These are phyloP conservation scores for Oophaga sylvatica DNA, from an alignment of 2,797 vertebrate genomes.

Conservation along the genomic window DNA sequence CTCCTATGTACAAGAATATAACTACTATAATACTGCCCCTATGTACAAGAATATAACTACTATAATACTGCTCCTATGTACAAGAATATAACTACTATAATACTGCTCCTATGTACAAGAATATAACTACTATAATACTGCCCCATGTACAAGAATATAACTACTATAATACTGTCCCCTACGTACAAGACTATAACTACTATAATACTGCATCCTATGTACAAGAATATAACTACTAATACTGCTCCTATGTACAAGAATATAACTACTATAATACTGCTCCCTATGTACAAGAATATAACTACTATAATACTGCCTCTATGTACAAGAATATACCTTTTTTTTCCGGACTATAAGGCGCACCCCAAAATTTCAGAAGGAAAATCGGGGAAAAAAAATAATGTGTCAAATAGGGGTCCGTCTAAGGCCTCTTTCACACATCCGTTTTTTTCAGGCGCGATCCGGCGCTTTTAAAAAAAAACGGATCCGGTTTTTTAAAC, in stretches of 20 bases:
- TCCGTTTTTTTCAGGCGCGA: too few species aligned
- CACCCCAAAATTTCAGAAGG: too few species aligned
- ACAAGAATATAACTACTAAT: not conserved
- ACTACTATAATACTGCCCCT: not conserved
- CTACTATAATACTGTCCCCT: not conserved
- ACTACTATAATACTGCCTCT: not conserved
- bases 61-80: not conserved
- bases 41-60: not conserved
- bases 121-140: not conserved
- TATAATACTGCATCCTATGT: not conserved
- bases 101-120: not conserved
- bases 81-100: not conserved
- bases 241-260: not conserved
- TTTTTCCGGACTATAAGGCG: too few species aligned
- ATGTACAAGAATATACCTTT: not conserved
- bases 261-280: not conserved
- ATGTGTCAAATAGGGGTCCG: too few species aligned
- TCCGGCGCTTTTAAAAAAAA: too few species aligned
- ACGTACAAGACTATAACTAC: not conserved
- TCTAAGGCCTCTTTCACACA: too few species aligned
- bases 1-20: not conserved
- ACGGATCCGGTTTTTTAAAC: too few species aligned
- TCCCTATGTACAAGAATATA: not conserved
- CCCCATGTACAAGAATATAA: not conserved
- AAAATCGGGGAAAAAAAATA: too few species aligned